These are phyloP conservation scores for Mystacides longicornis DNA, from an alignment of 2,888 invertebrate species.

Conservation along the genomic window DNA sequence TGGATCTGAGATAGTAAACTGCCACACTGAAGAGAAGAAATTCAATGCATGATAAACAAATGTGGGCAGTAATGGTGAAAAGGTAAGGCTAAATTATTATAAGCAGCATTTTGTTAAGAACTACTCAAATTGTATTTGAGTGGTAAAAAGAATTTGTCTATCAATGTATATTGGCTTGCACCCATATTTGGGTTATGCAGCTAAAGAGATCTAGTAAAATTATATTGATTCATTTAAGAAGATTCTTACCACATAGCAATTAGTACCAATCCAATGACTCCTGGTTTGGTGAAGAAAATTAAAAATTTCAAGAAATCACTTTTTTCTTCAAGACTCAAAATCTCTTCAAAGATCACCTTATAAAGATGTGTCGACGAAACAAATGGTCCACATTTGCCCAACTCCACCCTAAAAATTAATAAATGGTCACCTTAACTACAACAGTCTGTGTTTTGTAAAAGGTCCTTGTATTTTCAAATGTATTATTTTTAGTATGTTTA, in stretches of 20 bases:
- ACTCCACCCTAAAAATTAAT: constrained; percentile 41
- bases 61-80: too few relatives aligned
- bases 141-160: too few relatives aligned
- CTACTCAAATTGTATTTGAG: too few relatives aligned
- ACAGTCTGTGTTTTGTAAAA: too few relatives aligned
- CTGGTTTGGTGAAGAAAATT: constrained; percentile 49
- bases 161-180: too few relatives aligned
- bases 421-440: not conserved
- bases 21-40: constrained; percentile 38
- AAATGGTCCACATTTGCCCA: constrained; percentile 60
- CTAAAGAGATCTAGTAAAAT: too few relatives aligned
- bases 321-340: constrained; percentile 44
- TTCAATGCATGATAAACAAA: not conserved
- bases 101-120: too few relatives aligned
- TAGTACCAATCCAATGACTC: constrained; percentile 52
- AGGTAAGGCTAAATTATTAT: too few relatives aligned
- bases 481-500: too few relatives aligned
- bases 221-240: too few relatives aligned
- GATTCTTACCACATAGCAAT: constrained; percentile 51
- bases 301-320: constrained; percentile 41
- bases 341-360: constrained; percentile 46
- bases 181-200: too few relatives aligned
- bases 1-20: constrained; percentile 58
- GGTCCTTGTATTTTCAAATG: too few relatives aligned
- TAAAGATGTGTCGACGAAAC: constrained; percentile 47